Conservation (phyloP, 30 jellyfish, hydroid and myxozoan genomes). For the Sanderia malayensis region DNA sequence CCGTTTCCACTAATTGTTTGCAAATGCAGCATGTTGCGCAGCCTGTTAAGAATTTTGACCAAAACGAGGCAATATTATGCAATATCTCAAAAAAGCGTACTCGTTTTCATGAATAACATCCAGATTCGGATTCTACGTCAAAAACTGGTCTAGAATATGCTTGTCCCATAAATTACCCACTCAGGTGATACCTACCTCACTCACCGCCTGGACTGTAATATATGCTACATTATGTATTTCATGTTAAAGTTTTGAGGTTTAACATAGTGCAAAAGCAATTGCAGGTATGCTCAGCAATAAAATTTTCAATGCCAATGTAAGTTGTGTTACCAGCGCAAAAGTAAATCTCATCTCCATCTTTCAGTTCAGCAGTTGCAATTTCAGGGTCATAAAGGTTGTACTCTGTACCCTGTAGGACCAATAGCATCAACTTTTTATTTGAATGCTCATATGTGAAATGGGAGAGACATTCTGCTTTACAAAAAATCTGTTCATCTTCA, state of each 20-base stretch:
- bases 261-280: neutral
- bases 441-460: conserved; percentile 14
- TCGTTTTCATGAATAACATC: no score
- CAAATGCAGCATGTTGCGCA: no score
- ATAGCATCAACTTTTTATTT: conserved; percentile 11
- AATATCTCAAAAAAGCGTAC: no score
- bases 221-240: neutral
- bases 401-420: conserved; percentile 33
- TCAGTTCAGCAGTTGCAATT: conserved; percentile 24
- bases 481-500: conserved; percentile 15
- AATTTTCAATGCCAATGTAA: neutral
- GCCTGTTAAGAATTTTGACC: no score
- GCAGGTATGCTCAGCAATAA: neutral
- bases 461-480: conserved; percentile 6
- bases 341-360: conserved; percentile 16
- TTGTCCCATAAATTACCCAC: no score
- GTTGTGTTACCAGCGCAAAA: conserved; percentile 30
- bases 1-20: no score
- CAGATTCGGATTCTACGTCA: no score
- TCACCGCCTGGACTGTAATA: no score
- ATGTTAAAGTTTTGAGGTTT: neutral
- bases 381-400: conserved; percentile 38
- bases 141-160: no score
- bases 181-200: no score
- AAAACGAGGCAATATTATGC: no score